Evolutionary conservation across 92 coral and sea anemone species (phyloP), one percentile per base, ranked within the genome.

Genomic region (Blastomussa wellsi): DNA sequence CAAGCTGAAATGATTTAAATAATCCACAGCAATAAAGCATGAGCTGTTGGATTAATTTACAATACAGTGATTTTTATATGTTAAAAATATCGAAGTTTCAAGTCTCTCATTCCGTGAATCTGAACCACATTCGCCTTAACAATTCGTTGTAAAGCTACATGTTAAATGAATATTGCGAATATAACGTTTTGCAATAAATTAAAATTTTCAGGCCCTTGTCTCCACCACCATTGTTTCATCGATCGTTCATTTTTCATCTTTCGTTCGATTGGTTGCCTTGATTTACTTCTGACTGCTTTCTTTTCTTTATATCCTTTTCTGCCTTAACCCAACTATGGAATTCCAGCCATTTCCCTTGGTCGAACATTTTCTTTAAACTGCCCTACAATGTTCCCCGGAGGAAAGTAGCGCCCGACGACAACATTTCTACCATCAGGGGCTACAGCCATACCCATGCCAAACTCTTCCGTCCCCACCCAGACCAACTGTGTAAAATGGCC

Each of bases 311-410:
- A 47, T 32, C 12, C 48, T 3, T n/a, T 24, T 44, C 76, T 70
- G 35, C 35, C 26, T 70, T n/a, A 37, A 70, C 28, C 47, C 9
- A 5, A 70, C 59, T 62, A 83, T 17, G 80, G 87, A 74, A 83
- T 82, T 52, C 78, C 83, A 37, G 85, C 93, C n/a, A 87, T 52
- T 35, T 91, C 85, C 47, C 90, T 86, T 24, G 93, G 96, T 39
- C 89, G 86, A 33, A 97, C 98, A 69, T 97, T 97, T 48, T 94
- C 94, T 33, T 92, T 94, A 89, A 97, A 97, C 59, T 91, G 84
- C 19, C 99, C 99, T 37, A 97, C 98, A 31, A 88, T 72, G 86
- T 97, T 97, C 11, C 99, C 99, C 15, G 98, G 94, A 24, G 99
- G 99, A 68, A 92, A 88, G 89, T 97, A 97, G 80, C 94, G 72